Evolutionary conservation across 2,113 vertebrate species (phyloP).

Genomic region (Plecotus auritus): DNA sequence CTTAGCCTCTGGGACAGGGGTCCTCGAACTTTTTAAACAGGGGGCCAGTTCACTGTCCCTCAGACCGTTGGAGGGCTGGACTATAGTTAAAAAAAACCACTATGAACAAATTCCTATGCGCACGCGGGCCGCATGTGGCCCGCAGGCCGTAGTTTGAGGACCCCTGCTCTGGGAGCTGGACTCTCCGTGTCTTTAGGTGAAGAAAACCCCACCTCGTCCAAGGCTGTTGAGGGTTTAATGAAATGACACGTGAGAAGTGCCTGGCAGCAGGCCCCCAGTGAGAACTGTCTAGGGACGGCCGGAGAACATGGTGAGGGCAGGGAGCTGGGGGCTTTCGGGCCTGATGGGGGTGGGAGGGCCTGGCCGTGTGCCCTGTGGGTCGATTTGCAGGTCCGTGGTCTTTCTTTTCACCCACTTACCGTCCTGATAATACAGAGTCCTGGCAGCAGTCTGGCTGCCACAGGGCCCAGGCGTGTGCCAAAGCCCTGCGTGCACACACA

Average conservation of each 20-base stretch:
- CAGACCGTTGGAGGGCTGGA: no score
- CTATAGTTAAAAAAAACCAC: no score
- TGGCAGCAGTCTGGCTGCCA: neutral
- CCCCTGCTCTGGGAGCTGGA: neutral
- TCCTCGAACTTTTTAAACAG: no score
- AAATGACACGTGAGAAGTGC: neutral
- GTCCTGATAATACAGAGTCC: neutral
- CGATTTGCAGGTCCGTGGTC: rapidly evolving
- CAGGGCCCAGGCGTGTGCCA: neutral
- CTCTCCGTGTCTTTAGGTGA: neutral
- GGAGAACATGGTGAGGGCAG: rapidly evolving
- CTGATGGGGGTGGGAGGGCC: neutral
- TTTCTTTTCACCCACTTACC: neutral
- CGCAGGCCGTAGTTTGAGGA: no score
- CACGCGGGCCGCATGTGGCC: no score
- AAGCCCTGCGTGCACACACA: neutral
- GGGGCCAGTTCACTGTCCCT: no score
- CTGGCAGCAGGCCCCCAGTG: neutral
- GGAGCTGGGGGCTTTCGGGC: neutral
- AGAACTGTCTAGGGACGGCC: neutral
- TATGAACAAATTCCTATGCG: no score
- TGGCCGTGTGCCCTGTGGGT: rapidly evolving
- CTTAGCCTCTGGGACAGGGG: neutral
- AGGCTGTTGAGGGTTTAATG: neutral
- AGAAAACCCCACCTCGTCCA: neutral